Evolutionary conservation across 2,888 invertebrate species (phyloP), one percentile per base, ranked within the genome.

Genomic region (Phyto melanocephala): DNA sequence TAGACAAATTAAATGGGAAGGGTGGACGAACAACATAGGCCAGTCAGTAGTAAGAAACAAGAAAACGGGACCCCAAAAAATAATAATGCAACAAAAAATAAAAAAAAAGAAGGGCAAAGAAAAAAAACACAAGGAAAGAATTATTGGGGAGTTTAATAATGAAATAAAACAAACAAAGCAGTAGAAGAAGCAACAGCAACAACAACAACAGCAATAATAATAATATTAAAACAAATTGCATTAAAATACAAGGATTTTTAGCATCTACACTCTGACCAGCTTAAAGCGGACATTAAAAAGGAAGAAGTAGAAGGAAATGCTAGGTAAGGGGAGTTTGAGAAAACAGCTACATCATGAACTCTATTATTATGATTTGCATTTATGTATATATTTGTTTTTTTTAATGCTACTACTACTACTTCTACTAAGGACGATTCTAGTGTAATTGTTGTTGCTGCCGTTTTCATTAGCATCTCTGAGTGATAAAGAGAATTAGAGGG

Each of bases 101-200:
- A n/a, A n/a, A n/a, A n/a, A n/a, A n/a, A n/a, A n/a, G n/a, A n/a
- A n/a, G n/a, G n/a, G n/a, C n/a, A n/a, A n/a, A n/a, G n/a, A 17
- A 52, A 20, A 47, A 15, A 33, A 50, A 60, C 8, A 50, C 22
- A 77, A 68, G 62, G 42, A 67, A 79, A 67, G 72, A 72, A 79
- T 79, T 82, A 82, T 82, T 76, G 79, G 75, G 75, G 79, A 76
- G 79, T 67, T 58, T 35, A 82, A 82, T 75, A 76, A 71, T 76
- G 56, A 75, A 82, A 67, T 67, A 68, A 67, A 67, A 67, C 42
- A 79, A 67, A 40, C 7, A 35, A 11, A 8, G 58, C 10, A 47
- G 37, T 20, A 42, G 20, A 52, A 28, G 17, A n/a, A 40, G 54
- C 45, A 62, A 52, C 7, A 52, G 4, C 13, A 68, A n/a, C 52